Percentiles rank a stretch among this genome's conserved stretches.
These are phyloP conservation scores for Hirundo rustica DNA, from an alignment of 2,797 vertebrate genomes.

Conservation along the genomic window DNA sequence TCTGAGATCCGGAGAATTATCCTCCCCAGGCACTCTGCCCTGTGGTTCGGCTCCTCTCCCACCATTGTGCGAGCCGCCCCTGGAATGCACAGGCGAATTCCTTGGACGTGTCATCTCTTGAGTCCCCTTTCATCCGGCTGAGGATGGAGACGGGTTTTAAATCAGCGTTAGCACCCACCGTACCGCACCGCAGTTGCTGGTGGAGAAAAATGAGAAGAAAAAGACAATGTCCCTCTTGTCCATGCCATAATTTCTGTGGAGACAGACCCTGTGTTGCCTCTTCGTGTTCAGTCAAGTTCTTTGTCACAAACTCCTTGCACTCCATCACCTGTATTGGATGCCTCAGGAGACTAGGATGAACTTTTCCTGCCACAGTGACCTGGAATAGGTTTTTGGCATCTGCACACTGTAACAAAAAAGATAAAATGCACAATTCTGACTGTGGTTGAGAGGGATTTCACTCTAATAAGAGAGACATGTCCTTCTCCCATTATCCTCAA, in stretches of 20 bases:
- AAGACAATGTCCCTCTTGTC: conserved; percentile 20
- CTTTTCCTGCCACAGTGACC: background rate
- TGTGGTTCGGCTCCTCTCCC: background rate
- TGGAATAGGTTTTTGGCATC: background rate
- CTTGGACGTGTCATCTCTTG: conserved; percentile 38
- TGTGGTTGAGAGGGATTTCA: background rate
- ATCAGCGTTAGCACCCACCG: background rate
- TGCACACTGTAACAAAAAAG: background rate
- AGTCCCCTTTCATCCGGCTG: background rate
- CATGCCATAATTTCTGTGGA: background rate
- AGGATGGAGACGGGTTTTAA: conserved; percentile 23
- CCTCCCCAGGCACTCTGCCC: background rate
- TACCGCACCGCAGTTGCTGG: fast-evolving
- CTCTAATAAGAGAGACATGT: background rate
- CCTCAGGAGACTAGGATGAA: background rate
- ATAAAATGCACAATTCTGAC: background rate
- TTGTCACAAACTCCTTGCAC: background rate
- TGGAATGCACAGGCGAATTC: conserved; percentile 30
- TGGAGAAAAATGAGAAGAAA: background rate
- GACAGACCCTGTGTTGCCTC: background rate
- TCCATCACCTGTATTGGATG: background rate
- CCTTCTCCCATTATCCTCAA: background rate
- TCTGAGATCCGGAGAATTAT: background rate
- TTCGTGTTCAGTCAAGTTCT: background rate
- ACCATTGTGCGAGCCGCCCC: background rate